Conservation (phyloP, 37 sponge, comb jelly and placozoan genomes). For the Halisarca cf. caerulea region DNA sequence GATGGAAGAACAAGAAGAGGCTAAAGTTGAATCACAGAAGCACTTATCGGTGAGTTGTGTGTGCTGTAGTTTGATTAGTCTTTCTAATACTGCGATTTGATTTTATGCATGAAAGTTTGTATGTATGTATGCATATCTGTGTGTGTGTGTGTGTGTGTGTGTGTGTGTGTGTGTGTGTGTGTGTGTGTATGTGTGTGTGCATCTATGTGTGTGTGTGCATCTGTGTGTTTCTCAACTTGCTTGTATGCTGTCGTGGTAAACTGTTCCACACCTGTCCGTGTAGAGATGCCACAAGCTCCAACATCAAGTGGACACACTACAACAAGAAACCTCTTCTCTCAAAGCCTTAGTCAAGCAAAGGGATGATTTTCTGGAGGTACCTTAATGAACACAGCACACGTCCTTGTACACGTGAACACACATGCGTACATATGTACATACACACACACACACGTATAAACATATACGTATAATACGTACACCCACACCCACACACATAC, state of each 20-base stretch:
- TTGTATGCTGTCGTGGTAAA: background rate
- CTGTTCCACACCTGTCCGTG: background rate
- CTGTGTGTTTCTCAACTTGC: too few relatives aligned
- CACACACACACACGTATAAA: too few relatives aligned
- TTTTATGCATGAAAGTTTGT: too few relatives aligned
- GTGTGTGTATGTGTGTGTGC: too few relatives aligned
- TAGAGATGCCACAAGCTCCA: slow-evolving; percentile 4
- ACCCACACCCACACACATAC: too few relatives aligned
- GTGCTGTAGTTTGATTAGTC: slow-evolving; percentile 4
- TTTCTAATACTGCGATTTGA: too few relatives aligned
- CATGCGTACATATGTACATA: too few relatives aligned
- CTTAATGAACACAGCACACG: too few relatives aligned
- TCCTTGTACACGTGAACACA: too few relatives aligned
- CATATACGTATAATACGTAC: too few relatives aligned
- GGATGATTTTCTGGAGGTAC: slow-evolving; percentile 62
- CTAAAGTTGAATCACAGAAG: slow-evolving; percentile 42
- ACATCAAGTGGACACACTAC: background rate
- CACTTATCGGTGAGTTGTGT: slow-evolving; percentile 57
- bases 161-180: background rate
- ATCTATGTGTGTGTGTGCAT: too few relatives aligned
- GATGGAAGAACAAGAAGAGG: slow-evolving; percentile 28
- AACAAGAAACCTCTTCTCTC: slow-evolving; percentile 30
- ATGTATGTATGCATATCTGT: too few relatives aligned
- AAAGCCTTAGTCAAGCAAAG: slow-evolving; percentile 44
- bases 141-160: slow-evolving; percentile 38